A percentile compares a stretch with the other conserved stretches of the same genome.
Evolutionary conservation across 2,888 invertebrate genomes (phyloP).

Genomic region (Philhelius pedissequus): DNA sequence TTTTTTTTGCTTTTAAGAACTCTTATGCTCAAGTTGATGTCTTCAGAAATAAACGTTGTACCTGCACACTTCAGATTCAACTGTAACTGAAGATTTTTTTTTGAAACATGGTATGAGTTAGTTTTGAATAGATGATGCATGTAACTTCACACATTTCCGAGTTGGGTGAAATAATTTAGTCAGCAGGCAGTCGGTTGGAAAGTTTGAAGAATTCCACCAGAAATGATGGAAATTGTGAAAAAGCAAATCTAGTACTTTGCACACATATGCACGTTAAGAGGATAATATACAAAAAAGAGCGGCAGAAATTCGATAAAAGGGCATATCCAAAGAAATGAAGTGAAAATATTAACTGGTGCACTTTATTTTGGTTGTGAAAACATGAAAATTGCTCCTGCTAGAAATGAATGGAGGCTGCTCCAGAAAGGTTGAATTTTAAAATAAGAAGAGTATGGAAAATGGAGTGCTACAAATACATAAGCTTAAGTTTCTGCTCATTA

Average conservation of each 20-base stretch:
- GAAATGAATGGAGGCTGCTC: neutral
- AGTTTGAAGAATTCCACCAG: neutral
- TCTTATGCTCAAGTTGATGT: slow-evolving; percentile 9
- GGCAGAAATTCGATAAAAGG: slow-evolving; percentile 47
- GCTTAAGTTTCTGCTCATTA: no score
- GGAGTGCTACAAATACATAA: no score
- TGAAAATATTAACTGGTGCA: slow-evolving; percentile 50
- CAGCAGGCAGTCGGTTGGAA: neutral
- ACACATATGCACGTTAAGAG: neutral
- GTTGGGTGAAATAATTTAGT: slow-evolving; percentile 31
- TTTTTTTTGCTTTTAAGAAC: neutral
- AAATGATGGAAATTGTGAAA: neutral
- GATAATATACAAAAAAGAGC: neutral
- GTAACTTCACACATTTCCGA: slow-evolving; percentile 8
- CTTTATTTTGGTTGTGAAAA: slow-evolving; percentile 7
- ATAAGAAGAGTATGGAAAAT: no score
- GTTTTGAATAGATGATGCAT: neutral
- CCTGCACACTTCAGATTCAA: slow-evolving; percentile 1
- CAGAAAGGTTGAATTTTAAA: no score
- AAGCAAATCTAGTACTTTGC: neutral
- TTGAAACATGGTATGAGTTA: neutral
- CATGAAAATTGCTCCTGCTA: neutral
- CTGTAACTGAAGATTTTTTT: neutral
- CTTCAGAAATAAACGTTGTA: slow-evolving; percentile 4
- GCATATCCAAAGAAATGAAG: slow-evolving; percentile 48